Conservation (phyloP, 1,140 invertebrate species). For the Vollenhovia emeryi region DNA sequence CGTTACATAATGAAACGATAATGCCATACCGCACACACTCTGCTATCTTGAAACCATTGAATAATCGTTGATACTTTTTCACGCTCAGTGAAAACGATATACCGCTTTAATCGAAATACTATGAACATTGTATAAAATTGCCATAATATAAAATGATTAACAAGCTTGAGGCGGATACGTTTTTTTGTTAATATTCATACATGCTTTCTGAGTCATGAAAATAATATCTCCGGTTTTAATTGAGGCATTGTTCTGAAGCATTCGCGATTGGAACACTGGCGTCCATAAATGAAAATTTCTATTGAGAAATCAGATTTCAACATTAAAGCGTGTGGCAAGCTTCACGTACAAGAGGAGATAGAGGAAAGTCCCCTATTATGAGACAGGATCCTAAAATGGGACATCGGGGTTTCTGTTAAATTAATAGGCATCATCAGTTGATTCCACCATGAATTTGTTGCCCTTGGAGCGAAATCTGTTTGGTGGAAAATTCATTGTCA, state of each 20-base stretch:
- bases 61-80: neutral
- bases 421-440: no score
- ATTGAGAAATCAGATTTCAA: neutral
- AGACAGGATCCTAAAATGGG: no score
- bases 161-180: no score
- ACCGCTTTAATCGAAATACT: neutral
- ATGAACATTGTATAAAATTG: neutral
- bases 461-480: no score
- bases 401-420: no score
- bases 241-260: neutral
- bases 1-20: constrained; percentile 32
- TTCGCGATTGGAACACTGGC: neutral
- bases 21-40: neutral
- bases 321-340: neutral
- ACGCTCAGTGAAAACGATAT: neutral
- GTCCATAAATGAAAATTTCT: neutral
- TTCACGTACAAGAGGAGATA: neutral
- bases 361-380: no score
- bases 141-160: neutral
- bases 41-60: constrained; percentile 11
- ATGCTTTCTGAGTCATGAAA: neutral
- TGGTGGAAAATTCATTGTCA: no score
- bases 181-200: neutral
- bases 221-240: neutral
- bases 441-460: no score